phyloP scores from a whole-genome alignment of 2,113 vertebrate species.

The Tonatia bakeri region DNA sequence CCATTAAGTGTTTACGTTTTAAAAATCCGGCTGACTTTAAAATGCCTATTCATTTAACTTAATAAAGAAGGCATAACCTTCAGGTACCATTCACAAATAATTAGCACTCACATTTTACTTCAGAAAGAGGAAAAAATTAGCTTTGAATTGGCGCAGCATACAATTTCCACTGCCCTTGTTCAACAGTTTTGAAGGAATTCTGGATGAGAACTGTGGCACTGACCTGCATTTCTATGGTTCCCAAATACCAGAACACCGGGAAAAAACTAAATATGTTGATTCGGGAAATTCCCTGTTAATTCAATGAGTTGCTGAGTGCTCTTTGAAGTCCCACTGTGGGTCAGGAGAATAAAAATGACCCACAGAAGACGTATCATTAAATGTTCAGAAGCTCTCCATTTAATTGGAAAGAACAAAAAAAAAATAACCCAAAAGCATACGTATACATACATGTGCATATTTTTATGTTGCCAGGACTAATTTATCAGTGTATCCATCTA shows the following conservation, averaged over 20 bases:
- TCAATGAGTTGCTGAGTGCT: neutral
- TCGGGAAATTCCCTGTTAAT: neutral
- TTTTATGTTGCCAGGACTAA: neutral
- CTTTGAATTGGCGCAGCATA: neutral
- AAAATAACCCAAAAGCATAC: neutral
- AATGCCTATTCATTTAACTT: slow-evolving; percentile 1
- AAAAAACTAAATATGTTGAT: too few species aligned
- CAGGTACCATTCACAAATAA: neutral
- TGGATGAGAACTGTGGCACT: neutral
- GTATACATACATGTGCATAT: neutral
- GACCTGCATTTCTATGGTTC: neutral
- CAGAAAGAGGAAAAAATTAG: neutral
- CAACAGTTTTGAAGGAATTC: neutral
- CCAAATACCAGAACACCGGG: neutral
- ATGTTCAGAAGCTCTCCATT: neutral
- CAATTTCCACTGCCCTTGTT: neutral
- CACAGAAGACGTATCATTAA: neutral
- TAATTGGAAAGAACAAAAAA: neutral
- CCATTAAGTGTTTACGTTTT: neutral
- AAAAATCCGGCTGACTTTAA: slow-evolving; percentile 17
- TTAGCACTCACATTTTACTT: neutral
- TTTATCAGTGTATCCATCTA: neutral
- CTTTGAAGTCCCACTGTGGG: neutral
- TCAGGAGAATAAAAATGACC: neutral
- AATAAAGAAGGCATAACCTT: neutral